Evolutionary conservation across 2,797 vertebrate species (phyloP).

Genomic region (Oryzias sinensis): DNA sequence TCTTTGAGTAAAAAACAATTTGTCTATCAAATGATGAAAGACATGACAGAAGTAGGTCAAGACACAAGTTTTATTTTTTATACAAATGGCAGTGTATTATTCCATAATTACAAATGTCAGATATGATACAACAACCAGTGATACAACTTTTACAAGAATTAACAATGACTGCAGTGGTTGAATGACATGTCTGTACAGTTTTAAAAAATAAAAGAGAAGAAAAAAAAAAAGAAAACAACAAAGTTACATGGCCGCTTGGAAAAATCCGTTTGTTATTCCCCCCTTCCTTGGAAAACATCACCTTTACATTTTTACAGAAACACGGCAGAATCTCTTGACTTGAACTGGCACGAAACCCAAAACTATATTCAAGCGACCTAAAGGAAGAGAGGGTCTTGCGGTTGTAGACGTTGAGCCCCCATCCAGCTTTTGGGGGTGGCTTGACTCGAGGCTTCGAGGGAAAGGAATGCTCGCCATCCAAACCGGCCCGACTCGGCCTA

Average conservation of each 20-base stretch:
- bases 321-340: constrained; percentile 15
- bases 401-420: constrained; percentile 14
- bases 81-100: constrained; percentile 87
- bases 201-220: constrained; percentile 44
- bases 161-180: constrained; percentile 85
- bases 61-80: constrained; percentile 63
- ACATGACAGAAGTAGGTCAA: constrained; percentile 48
- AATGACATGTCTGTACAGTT: constrained; percentile 81
- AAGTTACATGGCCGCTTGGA: constrained; percentile 59
- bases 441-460: constrained; percentile 14
- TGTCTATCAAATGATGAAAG: too few relatives aligned
- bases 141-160: constrained; percentile 84
- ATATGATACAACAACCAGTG: constrained; percentile 84
- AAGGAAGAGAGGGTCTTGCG: constrained; percentile 32
- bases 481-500: constrained; percentile 62
- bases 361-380: constrained; percentile 33
- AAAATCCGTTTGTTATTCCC: constrained; percentile 36
- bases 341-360: constrained; percentile 22
- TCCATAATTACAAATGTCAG: constrained; percentile 86
- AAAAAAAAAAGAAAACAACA: constrained; percentile 39
- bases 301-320: constrained; percentile 26
- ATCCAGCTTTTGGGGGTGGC: constrained; percentile 5
- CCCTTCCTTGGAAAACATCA: constrained; percentile 29
- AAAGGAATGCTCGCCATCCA: constrained; percentile 51
- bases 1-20: too few relatives aligned